A percentile compares a stretch with the other conserved stretches of the same genome.
Conservation (phyloP, 1,140 invertebrate species). For the Panagrolaimus sp. region DNA sequence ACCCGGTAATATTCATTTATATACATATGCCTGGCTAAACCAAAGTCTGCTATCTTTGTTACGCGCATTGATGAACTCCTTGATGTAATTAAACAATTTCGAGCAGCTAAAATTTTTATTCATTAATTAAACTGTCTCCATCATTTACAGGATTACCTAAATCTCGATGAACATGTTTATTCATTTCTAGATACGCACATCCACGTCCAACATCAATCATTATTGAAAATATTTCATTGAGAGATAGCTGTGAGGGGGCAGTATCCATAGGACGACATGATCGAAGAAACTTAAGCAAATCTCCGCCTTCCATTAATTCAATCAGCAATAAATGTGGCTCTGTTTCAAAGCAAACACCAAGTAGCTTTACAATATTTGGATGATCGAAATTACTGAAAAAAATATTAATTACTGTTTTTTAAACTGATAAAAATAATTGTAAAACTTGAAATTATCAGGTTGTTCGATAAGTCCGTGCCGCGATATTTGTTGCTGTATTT, state of each 20-base stretch:
- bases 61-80: slow-evolving; percentile 60
- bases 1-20: slow-evolving; percentile 89
- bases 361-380: slow-evolving; percentile 80
- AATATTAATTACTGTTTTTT: not conserved
- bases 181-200: slow-evolving; percentile 67
- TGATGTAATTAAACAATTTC: slow-evolving; percentile 62
- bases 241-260: slow-evolving; percentile 64
- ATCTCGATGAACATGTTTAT: slow-evolving; percentile 86
- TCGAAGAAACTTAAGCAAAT: slow-evolving; percentile 84
- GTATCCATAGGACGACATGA: no score
- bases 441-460: no score
- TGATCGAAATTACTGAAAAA: slow-evolving; percentile 77
- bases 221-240: slow-evolving; percentile 81
- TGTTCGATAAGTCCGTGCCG: no score
- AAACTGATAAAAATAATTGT: no score
- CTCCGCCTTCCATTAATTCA: slow-evolving; percentile 95
- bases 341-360: slow-evolving; percentile 81
- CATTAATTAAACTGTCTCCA: no score
- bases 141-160: no score
- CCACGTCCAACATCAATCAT: slow-evolving; percentile 88
- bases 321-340: slow-evolving; percentile 79
- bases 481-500: no score
- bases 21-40: slow-evolving; percentile 85
- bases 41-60: slow-evolving; percentile 89
- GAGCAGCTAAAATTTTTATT: slow-evolving; percentile 53